Conservation (phyloP, 2,113 vertebrate genomes). For the Cairina moschata region DNA sequence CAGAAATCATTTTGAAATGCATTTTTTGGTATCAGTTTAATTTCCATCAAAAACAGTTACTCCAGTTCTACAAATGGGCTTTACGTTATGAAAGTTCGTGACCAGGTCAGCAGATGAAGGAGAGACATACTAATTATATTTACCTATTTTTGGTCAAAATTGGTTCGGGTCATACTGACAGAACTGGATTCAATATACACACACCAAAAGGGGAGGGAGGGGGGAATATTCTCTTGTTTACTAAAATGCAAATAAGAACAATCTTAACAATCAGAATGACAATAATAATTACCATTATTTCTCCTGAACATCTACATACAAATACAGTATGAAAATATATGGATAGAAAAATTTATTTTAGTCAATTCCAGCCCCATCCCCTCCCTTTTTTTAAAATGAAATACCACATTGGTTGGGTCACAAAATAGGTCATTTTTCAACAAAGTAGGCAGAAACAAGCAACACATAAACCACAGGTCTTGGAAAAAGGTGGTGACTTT, state of each 20-base stretch:
- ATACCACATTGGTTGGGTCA: not conserved
- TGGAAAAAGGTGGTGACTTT: not conserved
- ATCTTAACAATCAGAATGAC: not conserved
- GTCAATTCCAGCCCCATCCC: not conserved
- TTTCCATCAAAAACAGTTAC: not conserved
- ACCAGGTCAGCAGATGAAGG: conserved; percentile 18
- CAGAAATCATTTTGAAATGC: not conserved
- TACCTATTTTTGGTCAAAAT: conserved; percentile 31
- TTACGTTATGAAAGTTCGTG: not conserved
- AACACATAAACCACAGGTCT: not conserved
- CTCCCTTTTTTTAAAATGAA: not conserved
- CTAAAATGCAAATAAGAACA: conserved; percentile 46
- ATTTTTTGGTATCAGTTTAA: conserved; percentile 16
- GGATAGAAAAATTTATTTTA: not conserved
- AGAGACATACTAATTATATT: not conserved
- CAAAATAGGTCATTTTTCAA: not conserved
- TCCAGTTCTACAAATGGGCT: not conserved
- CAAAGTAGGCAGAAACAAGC: not conserved
- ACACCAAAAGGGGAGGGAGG: not conserved
- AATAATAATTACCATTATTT: conserved; percentile 28
- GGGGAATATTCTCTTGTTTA: not conserved
- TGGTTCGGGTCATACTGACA: conserved; percentile 10
- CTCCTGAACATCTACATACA: not conserved
- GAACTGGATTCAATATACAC: conserved; percentile 11
- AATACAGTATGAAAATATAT: not conserved